These are phyloP conservation scores for Uria lomvia DNA, from an alignment of 2,113 vertebrate genomes.

Conservation along the genomic window DNA sequence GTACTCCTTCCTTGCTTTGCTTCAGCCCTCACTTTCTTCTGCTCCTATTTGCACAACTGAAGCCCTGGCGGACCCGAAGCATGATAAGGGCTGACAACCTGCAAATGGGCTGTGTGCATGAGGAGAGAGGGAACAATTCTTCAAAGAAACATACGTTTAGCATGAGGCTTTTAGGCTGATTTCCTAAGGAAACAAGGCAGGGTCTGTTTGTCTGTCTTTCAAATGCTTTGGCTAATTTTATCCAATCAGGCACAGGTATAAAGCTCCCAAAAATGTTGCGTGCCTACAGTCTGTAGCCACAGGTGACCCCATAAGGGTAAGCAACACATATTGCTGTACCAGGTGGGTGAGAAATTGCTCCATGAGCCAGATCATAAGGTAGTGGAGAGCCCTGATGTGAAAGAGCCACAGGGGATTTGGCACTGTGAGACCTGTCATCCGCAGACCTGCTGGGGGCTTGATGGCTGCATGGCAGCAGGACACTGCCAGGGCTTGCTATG, in stretches of 20 bases:
- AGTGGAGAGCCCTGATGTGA: not conserved
- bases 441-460: not conserved
- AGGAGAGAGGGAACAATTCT: not conserved
- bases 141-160: not conserved
- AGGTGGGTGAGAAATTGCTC: not conserved
- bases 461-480: not conserved
- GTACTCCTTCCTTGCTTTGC: not conserved
- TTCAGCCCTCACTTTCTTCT: not conserved
- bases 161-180: not conserved
- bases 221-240: not conserved
- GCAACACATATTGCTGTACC: not conserved
- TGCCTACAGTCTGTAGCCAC: not conserved
- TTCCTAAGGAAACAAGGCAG: not conserved
- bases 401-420: not conserved
- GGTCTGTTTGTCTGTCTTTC: not conserved
- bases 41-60: not conserved
- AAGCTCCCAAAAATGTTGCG: not conserved
- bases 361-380: not conserved
- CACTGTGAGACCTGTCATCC: not conserved
- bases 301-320: not conserved
- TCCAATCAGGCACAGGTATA: not conserved
- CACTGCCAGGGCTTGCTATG: not conserved
- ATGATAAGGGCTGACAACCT: not conserved
- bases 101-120: not conserved
- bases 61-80: not conserved